Percentiles rank a stretch among this genome's conserved stretches.
These are phyloP conservation scores for Champsocephalus esox DNA, from an alignment of 2,797 vertebrate genomes.

Conservation along the genomic window DNA sequence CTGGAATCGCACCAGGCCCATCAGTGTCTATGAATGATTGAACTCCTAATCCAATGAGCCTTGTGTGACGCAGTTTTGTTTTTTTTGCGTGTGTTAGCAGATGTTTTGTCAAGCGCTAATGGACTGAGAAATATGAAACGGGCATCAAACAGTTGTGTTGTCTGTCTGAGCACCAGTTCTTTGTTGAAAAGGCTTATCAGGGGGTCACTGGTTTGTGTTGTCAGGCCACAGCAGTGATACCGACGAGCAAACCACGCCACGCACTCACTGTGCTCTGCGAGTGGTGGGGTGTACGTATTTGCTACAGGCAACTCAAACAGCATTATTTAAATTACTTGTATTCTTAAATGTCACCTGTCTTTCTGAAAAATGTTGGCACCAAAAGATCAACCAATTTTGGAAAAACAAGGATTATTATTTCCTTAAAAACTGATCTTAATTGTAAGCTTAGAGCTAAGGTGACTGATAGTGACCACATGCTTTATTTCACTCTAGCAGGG, in stretches of 20 bases:
- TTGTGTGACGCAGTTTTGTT: slow-evolving; percentile 38
- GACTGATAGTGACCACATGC: neutral
- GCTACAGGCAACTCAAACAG: slow-evolving; percentile 4
- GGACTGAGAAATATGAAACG: slow-evolving; percentile 69
- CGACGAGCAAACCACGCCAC: slow-evolving; percentile 20
- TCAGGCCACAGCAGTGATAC: slow-evolving; percentile 36
- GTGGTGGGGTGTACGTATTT: neutral
- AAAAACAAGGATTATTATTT: slow-evolving; percentile 5
- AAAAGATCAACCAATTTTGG: neutral
- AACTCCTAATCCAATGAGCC: slow-evolving; percentile 68
- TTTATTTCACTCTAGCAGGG: slow-evolving; percentile 18
- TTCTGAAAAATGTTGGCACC: neutral
- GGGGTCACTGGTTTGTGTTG: slow-evolving; percentile 52
- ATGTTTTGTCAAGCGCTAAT: slow-evolving; percentile 57
- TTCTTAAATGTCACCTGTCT: slow-evolving; percentile 5
- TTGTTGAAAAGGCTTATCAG: slow-evolving; percentile 68
- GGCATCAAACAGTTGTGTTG: slow-evolving; percentile 69
- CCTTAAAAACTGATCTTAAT: slow-evolving; percentile 23
- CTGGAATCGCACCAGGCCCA: slow-evolving; percentile 51
- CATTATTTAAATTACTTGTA: slow-evolving; percentile 4
- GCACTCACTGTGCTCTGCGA: slow-evolving; percentile 25
- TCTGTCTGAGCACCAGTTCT: slow-evolving; percentile 62
- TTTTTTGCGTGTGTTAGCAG: slow-evolving; percentile 39
- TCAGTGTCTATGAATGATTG: slow-evolving; percentile 71
- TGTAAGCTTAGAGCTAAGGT: slow-evolving; percentile 14